Percentiles rank a stretch among this genome's conserved stretches.
phyloP scores from a whole-genome alignment of 2,113 vertebrate species.

The Cephalopterus ornatus region DNA sequence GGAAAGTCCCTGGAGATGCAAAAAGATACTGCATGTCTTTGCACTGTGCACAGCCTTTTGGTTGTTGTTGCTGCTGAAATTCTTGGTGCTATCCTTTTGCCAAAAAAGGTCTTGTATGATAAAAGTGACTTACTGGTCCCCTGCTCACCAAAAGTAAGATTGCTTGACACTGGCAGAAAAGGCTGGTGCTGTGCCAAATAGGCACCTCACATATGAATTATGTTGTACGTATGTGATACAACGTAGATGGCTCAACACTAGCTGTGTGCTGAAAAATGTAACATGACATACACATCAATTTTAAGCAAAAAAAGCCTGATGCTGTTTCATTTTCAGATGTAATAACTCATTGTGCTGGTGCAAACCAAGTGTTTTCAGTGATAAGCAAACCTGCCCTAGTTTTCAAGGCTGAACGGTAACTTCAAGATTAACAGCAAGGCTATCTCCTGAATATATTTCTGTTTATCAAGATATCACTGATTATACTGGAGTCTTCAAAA shows the following conservation, averaged over 20 bases:
- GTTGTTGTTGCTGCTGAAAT: conserved; percentile 58
- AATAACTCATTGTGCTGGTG: background rate
- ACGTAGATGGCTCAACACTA: background rate
- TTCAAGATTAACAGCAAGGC: background rate
- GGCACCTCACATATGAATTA: background rate
- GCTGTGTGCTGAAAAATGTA: background rate
- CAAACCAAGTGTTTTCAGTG: background rate
- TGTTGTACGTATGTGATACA: background rate
- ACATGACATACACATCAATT: background rate
- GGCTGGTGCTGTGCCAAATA: background rate
- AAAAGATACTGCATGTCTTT: conserved; percentile 43
- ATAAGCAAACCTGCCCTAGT: background rate
- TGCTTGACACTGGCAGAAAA: background rate
- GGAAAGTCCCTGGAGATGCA: conserved; percentile 60
- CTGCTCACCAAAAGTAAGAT: background rate
- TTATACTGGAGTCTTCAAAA: background rate
- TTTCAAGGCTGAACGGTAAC: background rate
- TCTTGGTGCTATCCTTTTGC: conserved; percentile 33
- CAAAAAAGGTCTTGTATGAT: background rate
- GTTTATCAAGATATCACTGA: conserved; percentile 5
- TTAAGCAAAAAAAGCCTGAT: background rate
- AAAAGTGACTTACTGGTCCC: background rate
- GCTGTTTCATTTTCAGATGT: background rate
- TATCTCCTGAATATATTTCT: conserved; percentile 18
- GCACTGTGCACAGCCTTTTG: conserved; percentile 18